Base-by-base conservation (phyloP, 2,113 vertebrate species). In the Cyphomyrus discorhynchus region DNA sequence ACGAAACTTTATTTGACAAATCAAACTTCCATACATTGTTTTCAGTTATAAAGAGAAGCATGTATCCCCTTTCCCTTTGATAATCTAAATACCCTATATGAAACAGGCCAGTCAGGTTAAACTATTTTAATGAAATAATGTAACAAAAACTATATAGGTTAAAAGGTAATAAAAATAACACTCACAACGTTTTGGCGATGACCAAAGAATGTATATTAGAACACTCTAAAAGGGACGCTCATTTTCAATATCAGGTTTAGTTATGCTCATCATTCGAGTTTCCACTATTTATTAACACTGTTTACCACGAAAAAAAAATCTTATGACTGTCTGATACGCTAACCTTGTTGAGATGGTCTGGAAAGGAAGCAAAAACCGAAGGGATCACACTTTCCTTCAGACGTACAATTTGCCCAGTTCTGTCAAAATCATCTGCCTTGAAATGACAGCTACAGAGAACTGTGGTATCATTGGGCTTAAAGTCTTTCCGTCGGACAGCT, bases 381-480 rank as follows among this genome's bases (percentile, higher is more conserved):
- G 88, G 88, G 74, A 89, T 89, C 88, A 82, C 88, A 83, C 74
- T 52, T 53, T 80, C 74, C 70, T 56, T 89, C 49, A 89, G 66
- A 89, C 31, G 74, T 74, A 80, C 88, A 89, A 31, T 31, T 70
- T 70, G 10, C 62, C 62, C 62, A 11, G 62, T 70, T 31, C 62
- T 31, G 62, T 27, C 62, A 70, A 70, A 70, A 70, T 70, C 9
- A 27, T 70, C 62, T 31, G 3, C 62, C 27, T 70, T 70, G 62
- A 70, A 70, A 70, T 70, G 62, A 70, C 11, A 31, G 62, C 62
- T 70, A 70, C 62, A 70, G 62, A 70, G 62, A 31, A 70, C 62
- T 70, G 62, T 70, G 62, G n/a, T 70, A 70, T 70, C 27, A 27
- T 70, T 70, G 3, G 62, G 10, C 3, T 31, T 27, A 70, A 70